These are phyloP conservation scores for Aurelia sp. DNA, from an alignment of 30 jellyfish, hydroid and myxozoan genomes.

Conservation along the genomic window DNA sequence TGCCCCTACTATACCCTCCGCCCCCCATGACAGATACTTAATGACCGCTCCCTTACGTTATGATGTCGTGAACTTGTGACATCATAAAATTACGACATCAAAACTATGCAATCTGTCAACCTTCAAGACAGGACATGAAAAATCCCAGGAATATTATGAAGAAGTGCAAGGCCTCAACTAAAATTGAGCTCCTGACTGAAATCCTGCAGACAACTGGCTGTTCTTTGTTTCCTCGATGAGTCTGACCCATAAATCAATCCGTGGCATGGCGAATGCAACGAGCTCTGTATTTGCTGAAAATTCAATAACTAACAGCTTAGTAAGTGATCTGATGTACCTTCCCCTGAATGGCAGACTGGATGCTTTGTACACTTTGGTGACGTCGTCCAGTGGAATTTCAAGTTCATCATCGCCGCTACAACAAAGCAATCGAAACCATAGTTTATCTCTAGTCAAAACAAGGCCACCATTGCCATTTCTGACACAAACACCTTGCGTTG, in stretches of 20 bases:
- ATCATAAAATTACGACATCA: too few relatives aligned
- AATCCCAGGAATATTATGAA: too few relatives aligned
- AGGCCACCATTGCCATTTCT: slow-evolving; percentile 45
- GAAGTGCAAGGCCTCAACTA: too few relatives aligned
- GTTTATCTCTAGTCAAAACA: slow-evolving; percentile 30
- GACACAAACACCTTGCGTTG: slow-evolving; percentile 5
- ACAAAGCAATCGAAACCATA: slow-evolving; percentile 38
- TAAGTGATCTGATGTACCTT: background rate
- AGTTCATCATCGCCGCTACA: slow-evolving; percentile 24
- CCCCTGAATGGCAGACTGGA: too few relatives aligned
- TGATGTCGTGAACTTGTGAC: too few relatives aligned
- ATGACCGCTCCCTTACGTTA: too few relatives aligned
- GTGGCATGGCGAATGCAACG: background rate
- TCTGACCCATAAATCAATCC: background rate
- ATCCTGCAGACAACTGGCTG: too few relatives aligned
- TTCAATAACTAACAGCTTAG: background rate
- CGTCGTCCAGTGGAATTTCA: slow-evolving; percentile 3
- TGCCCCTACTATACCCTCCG: too few relatives aligned
- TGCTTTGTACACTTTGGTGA: background rate
- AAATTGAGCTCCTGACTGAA: too few relatives aligned
- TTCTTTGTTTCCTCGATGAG: background rate
- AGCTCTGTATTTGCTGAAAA: slow-evolving; percentile 16
- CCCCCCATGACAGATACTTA: too few relatives aligned
- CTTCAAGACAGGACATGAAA: too few relatives aligned
- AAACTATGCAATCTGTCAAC: too few relatives aligned